A percentile compares a stretch with the other conserved stretches of the same genome.
Conservation (phyloP, 2,797 vertebrate species). For the Arrhamphus sclerolepis region DNA sequence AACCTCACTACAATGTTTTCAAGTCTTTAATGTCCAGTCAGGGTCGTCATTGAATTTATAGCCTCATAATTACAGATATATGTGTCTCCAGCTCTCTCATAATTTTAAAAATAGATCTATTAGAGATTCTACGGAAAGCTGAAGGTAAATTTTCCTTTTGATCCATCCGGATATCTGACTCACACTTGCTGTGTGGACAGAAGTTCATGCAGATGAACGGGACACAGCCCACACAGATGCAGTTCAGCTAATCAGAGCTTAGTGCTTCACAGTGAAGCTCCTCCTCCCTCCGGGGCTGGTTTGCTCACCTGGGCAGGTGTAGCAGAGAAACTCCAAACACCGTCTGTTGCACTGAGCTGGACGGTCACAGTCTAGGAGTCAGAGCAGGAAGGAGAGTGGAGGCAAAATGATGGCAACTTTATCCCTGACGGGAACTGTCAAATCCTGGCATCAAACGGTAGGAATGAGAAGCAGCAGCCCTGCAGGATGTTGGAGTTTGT, state of each 20-base stretch:
- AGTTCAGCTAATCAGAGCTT: slow-evolving; percentile 41
- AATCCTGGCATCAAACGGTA: slow-evolving; percentile 77
- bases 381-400: slow-evolving; percentile 22
- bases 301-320: slow-evolving; percentile 73
- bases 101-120: background rate
- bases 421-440: slow-evolving; percentile 66
- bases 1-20: too few species aligned
- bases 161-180: slow-evolving; percentile 25
- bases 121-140: slow-evolving; percentile 2
- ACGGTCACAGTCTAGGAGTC: slow-evolving; percentile 30
- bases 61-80: background rate
- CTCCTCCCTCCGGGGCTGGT: slow-evolving; percentile 47
- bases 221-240: slow-evolving; percentile 26
- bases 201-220: background rate
- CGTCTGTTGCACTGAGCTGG: background rate
- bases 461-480: slow-evolving; percentile 27
- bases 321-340: slow-evolving; percentile 37
- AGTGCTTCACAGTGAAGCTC: slow-evolving; percentile 25
- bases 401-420: slow-evolving; percentile 77
- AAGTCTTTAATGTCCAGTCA: too few species aligned
- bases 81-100: background rate
- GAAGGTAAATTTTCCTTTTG: background rate
- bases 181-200: slow-evolving; percentile 17
- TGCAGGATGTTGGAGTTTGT: background rate
- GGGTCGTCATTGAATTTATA: too few species aligned